Base-by-base conservation (phyloP, 2,113 vertebrate species). In the Cinclus mexicanus region DNA sequence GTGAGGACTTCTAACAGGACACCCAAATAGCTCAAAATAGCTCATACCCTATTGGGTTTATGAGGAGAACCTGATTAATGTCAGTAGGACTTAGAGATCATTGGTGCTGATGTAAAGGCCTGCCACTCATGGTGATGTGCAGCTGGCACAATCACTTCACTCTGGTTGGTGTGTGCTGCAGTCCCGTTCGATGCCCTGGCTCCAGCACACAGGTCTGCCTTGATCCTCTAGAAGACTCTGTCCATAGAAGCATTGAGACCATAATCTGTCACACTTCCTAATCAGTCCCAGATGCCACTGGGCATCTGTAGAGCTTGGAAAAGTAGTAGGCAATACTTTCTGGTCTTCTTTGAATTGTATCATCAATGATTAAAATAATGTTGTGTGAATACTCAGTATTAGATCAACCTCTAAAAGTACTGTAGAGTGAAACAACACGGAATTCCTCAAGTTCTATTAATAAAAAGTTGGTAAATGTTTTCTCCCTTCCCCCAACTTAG, bases 131-230 rank as follows among this genome's bases (percentile, higher is more conserved):
- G 2, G 25, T 15, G 46, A 26, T 1, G 19, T 37, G 53, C 71
- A 25, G 5, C 25, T 35, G 60, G 9, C 60, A 53, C 46, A 25
- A 5, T 23, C 25, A 0, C 57, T 39, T 41, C 42, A 1, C 44
- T 44, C 24, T 3, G 6, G 6, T 6, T 2, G 8, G 11, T 24
- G 7, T 6, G n/a, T 33, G 37, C 83, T 68, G 52, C 61, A 39
- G 35, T 10, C 28, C 65, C 2, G 0, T 42, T 60, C 1, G 0
- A 12, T 37, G 42, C 49, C 68, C 39, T 33, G 49, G 33, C 44
- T 64, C 46, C 37, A 21, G 19, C 60, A 63, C 42, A 35, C 15
- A 18, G 35, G 63, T 23, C 11, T 35, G 5, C 52, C 44, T 28
- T 7, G 20, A 37, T 60, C 14, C 44, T 5, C 1, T 4, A 8